A percentile compares a stretch with the other conserved stretches of the same genome.
Evolutionary conservation across 2,888 invertebrate genomes (phyloP).

Genomic region (Andrena bicolor): DNA sequence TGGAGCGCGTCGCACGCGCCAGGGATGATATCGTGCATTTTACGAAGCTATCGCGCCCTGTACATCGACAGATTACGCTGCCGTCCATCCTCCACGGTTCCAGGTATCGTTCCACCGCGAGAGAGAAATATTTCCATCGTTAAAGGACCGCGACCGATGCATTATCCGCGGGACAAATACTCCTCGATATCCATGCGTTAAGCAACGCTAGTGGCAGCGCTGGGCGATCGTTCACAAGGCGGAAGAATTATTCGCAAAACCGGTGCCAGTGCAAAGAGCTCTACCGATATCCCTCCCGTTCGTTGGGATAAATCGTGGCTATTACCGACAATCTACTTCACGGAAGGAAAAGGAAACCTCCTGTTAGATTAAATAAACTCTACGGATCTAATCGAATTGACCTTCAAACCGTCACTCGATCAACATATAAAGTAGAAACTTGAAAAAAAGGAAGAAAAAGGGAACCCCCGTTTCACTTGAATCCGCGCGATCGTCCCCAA

Average conservation of each 20-base stretch:
- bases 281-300: neutral
- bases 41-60: conserved; percentile 1
- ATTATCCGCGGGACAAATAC: conserved; percentile 8
- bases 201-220: conserved; percentile 17
- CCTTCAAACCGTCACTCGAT: no score
- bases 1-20: neutral
- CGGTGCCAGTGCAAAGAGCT: neutral
- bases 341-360: neutral
- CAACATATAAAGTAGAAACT: no score
- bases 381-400: neutral
- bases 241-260: conserved; percentile 32
- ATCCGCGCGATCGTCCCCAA: neutral
- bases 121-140: conserved; percentile 37
- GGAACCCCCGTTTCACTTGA: neutral
- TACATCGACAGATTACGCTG: conserved; percentile 33
- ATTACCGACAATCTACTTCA: neutral
- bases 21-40: conserved; percentile 5
- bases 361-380: neutral
- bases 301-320: neutral
- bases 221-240: conserved; percentile 13
- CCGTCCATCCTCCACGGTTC: conserved; percentile 6
- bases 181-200: conserved; percentile 18
- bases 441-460: no score
- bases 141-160: conserved; percentile 14
- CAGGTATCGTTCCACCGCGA: neutral